Evolutionary conservation across 1,140 invertebrate species (phyloP).

Genomic region (Gryllus bimaculatus): DNA sequence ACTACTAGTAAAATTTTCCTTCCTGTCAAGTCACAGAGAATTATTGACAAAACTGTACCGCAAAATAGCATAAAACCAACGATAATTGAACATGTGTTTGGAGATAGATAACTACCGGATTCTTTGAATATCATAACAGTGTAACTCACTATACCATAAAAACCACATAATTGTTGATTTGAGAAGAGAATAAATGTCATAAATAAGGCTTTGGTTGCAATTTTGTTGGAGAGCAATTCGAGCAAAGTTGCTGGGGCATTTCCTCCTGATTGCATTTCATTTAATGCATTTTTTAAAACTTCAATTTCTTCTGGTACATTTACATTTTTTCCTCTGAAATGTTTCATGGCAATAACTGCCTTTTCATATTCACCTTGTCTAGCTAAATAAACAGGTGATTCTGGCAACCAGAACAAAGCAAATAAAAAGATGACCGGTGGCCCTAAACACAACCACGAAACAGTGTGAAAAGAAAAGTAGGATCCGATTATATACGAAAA

Average conservation of each 20-base stretch:
- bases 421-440: neutral
- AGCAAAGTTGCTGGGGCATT: neutral
- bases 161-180: neutral
- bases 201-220: neutral
- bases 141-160: neutral
- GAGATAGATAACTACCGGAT: neutral
- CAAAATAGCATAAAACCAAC: neutral
- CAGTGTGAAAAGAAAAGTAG: neutral
- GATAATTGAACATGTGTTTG: neutral
- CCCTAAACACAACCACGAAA: neutral
- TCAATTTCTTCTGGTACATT: neutral
- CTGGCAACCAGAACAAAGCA: neutral
- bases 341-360: neutral
- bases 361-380: neutral
- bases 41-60: neutral
- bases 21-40: neutral
- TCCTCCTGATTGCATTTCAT: neutral
- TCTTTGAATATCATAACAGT: neutral
- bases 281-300: neutral
- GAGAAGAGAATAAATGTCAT: neutral
- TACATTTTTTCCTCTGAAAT: neutral
- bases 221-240: neutral
- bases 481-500: neutral
- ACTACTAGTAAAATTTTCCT: neutral
- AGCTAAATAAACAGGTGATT: neutral